Conservation (phyloP, 2,888 invertebrate genomes). For the Thymelicus acteon region DNA sequence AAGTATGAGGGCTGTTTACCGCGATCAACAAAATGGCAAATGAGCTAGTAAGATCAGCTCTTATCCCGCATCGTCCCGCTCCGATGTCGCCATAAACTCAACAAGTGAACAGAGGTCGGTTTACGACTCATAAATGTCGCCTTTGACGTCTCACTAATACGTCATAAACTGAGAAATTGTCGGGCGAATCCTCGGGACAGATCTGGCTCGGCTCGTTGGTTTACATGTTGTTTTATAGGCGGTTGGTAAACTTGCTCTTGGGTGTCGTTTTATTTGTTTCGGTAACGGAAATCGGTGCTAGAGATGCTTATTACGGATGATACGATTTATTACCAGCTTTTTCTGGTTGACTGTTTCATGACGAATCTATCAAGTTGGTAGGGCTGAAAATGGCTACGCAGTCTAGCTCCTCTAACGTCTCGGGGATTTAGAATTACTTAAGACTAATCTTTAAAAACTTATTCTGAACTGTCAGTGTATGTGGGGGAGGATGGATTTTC, state of each 20-base stretch:
- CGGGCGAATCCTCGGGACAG: conserved; percentile 50
- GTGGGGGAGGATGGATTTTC: too few species aligned
- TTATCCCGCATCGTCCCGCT: conserved; percentile 26
- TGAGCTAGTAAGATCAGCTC: conserved; percentile 41
- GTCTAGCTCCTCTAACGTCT: too few species aligned
- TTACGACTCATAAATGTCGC: conserved; percentile 75
- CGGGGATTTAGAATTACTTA: too few species aligned
- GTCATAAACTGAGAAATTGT: conserved; percentile 69
- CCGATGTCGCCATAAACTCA: conserved; percentile 63
- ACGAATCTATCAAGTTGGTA: too few species aligned
- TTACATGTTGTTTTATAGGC: conserved; percentile 45
- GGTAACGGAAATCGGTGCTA: background rate
- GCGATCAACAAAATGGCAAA: conserved; percentile 25
- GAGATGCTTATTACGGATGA: background rate
- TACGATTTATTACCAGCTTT: background rate
- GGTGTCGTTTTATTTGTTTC: conserved; percentile 28
- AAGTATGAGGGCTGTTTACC: conserved; percentile 9
- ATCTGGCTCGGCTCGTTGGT: conserved; percentile 46
- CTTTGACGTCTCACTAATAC: conserved; percentile 77
- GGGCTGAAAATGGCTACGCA: too few species aligned
- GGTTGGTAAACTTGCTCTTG: conserved; percentile 19
- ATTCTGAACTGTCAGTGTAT: too few species aligned
- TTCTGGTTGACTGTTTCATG: background rate
- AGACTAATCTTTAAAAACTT: too few species aligned
- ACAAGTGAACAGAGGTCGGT: conserved; percentile 78